These are phyloP conservation scores for Mystacides longicornis DNA, from an alignment of 2,888 invertebrate species.

Conservation along the genomic window DNA sequence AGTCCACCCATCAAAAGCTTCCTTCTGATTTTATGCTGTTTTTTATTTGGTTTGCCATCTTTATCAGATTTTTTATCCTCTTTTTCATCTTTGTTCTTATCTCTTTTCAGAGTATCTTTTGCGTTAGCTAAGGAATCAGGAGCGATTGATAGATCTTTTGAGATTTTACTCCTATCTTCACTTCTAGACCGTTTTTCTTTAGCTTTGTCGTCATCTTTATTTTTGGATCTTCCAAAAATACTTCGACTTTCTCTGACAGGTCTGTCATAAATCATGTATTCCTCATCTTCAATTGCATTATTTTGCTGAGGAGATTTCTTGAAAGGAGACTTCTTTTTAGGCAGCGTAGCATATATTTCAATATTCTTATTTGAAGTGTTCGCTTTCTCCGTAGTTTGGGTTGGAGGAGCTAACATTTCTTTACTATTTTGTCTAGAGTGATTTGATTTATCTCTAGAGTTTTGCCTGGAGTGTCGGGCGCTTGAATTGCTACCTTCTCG, in stretches of 20 bases:
- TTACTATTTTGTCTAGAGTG: conserved; percentile 58
- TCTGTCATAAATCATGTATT: conserved; percentile 57
- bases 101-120: conserved; percentile 47
- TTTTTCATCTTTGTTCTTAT: conserved; percentile 50
- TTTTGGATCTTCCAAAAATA: conserved; percentile 58
- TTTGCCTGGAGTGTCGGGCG: conserved; percentile 68
- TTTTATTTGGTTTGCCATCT: conserved; percentile 71
- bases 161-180: conserved; percentile 75
- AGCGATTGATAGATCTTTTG: conserved; percentile 63
- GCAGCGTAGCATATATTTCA: conserved; percentile 85
- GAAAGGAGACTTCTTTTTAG: conserved; percentile 72
- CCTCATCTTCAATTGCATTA: conserved; percentile 65
- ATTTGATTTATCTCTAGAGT: conserved; percentile 58
- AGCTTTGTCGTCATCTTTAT: conserved; percentile 60
- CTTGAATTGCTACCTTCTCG: conserved; percentile 69
- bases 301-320: conserved; percentile 54
- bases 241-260: conserved; percentile 64
- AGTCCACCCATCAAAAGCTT: conserved; percentile 85
- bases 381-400: conserved; percentile 22
- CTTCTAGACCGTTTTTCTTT: conserved; percentile 75
- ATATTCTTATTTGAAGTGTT: conserved; percentile 52
- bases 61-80: conserved; percentile 57
- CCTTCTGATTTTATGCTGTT: conserved; percentile 83
- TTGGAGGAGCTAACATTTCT: conserved; percentile 39
- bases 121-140: conserved; percentile 47